Conservation (phyloP, 2,888 invertebrate genomes). For the Myopa tessellatipennis region DNA sequence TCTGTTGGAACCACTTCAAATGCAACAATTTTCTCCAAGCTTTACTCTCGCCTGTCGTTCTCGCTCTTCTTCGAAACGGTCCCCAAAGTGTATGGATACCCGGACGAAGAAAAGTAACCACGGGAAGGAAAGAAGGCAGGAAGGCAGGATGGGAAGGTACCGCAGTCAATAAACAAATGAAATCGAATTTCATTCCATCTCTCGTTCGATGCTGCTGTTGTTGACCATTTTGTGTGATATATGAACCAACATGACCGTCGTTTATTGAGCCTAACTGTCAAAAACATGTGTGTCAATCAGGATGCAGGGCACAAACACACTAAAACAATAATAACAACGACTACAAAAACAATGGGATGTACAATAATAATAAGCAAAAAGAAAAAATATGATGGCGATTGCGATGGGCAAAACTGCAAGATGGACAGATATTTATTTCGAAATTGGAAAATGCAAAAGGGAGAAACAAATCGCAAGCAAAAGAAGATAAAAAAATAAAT, state of each 20-base stretch:
- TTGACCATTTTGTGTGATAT: conserved; percentile 27
- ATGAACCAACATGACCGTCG: conserved; percentile 32
- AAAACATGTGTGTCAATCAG: conserved; percentile 38
- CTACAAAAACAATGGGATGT: neutral
- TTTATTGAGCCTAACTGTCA: conserved; percentile 39
- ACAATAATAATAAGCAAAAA: conserved; percentile 16
- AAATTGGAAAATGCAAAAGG: conserved; percentile 37
- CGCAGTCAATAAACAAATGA: neutral
- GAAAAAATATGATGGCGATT: neutral
- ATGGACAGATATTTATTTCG: conserved; percentile 35
- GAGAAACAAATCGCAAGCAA: neutral
- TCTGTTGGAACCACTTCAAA: neutral
- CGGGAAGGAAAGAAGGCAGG: too few relatives aligned
- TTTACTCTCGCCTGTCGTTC: too few relatives aligned
- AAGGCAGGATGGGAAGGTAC: neutral
- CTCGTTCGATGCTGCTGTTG: neutral
- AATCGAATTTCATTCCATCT: neutral
- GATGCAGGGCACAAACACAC: neutral
- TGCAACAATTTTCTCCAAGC: conserved; percentile 7
- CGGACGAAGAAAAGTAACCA: too few relatives aligned
- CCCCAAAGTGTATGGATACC: too few relatives aligned
- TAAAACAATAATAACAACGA: conserved; percentile 10
- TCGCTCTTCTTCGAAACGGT: too few relatives aligned
- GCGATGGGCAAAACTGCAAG: conserved; percentile 31
- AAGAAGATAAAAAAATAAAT: neutral